Percentiles rank a stretch among this genome's conserved stretches.
Evolutionary conservation across 2,797 vertebrate species (phyloP).

Genomic region (Malurus leucopterus): DNA sequence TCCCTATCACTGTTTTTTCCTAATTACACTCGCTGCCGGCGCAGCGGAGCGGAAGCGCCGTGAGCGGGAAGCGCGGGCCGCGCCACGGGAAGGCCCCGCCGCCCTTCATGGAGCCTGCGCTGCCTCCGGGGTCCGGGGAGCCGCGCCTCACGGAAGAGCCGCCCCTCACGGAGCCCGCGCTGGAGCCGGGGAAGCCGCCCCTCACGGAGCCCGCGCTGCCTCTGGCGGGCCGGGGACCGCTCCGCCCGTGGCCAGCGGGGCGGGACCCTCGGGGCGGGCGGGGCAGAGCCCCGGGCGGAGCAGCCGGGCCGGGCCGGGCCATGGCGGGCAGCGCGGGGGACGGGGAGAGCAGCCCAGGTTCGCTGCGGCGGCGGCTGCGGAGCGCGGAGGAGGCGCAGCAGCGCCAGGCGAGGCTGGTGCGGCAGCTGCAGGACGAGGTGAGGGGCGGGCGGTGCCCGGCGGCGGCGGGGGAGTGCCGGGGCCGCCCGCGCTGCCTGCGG

Average conservation of each 20-base stretch:
- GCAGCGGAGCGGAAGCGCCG: not conserved
- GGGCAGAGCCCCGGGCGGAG: not conserved
- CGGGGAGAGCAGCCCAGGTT: not conserved
- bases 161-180: no score
- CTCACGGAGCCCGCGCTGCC: not conserved
- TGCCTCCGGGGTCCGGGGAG: not conserved
- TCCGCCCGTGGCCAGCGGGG: not conserved
- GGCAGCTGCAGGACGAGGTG: constrained; percentile 88
- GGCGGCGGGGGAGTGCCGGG: not conserved
- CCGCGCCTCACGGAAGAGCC: no score
- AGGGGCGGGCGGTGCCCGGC: not conserved
- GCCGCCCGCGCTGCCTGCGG: not conserved
- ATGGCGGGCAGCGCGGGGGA: not conserved
- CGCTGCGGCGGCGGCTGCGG: constrained; percentile 70
- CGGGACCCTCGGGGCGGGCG: not conserved
- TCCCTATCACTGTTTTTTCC: fast-evolving
- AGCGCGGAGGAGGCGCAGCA: constrained; percentile 82
- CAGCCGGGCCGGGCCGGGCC: not conserved
- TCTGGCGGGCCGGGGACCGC: not conserved
- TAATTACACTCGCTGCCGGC: fast-evolving
- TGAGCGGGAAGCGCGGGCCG: fast-evolving
- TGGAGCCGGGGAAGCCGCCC: not conserved
- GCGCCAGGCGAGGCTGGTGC: constrained; percentile 81
- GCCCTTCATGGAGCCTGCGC: not conserved
- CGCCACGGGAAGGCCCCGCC: not conserved